Evolutionary conservation across 2,888 invertebrate genomes (phyloP), one percentile per base, ranked within the genome.

Genomic region (Empis livida): DNA sequence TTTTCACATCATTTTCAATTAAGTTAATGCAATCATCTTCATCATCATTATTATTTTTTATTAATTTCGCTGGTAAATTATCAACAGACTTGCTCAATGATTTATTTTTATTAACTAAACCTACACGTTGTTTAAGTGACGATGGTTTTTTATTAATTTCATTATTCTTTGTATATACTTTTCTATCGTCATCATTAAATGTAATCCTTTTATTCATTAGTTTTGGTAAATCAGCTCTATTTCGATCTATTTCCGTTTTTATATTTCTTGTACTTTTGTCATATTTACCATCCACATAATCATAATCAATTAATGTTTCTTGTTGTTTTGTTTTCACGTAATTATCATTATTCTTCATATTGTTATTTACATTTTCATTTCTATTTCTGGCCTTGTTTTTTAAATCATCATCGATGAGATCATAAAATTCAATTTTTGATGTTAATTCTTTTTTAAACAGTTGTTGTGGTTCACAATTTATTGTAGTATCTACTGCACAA

Each of bases 341-440:
- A 10, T 52, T 49, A 39, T 46, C 10, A 5, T 54, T 42, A 38
- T 35, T 62, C 61, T 30, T 17, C 35, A 47, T 45, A 43, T 49
- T 10, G n/a, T n/a, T n/a, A 46, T 41, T 9, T 40, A 14, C 15
- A 46, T 42, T 45, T 45, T 27, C n/a, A 23, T 17, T 45, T n/a
- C 10, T 42, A 23, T 31, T 10, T 5, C 1, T 37, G 35, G 27
- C 15, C 32, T 38, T 37, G 15, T 13, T 38, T 27, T 14, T 46
- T 43, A 42, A 51, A 8, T 58, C 53, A 8, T 55, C 56, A 42
- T 60, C 58, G 9, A 63, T 50, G 49, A 61, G 60, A 42, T 68
- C 68, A 47, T 59, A 60, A 50, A 68, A 67, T 46, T 65, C 58
- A 41, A 69, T 68, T 32, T 66, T 67, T 1, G 70, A 68, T 27